Evolutionary conservation across 2,888 invertebrate genomes (phyloP).

Genomic region (Drosophila niveifrons): DNA sequence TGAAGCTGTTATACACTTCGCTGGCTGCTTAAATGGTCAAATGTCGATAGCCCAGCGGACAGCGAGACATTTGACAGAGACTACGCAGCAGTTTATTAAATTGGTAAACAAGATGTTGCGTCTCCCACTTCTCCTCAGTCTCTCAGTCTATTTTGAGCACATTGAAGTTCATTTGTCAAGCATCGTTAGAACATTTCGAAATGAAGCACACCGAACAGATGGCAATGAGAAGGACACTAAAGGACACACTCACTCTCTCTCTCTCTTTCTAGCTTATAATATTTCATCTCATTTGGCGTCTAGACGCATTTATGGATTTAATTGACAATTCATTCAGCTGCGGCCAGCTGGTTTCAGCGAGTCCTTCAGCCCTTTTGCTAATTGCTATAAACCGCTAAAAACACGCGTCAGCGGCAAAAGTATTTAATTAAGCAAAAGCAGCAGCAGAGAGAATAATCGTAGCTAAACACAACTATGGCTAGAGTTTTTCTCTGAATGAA

Average conservation of each 20-base stretch:
- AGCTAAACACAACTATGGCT: slow-evolving; percentile 29
- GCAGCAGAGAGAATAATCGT: slow-evolving; percentile 8
- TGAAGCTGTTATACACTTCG: slow-evolving; percentile 59
- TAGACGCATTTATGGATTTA: slow-evolving; percentile 68
- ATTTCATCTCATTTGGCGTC: slow-evolving; percentile 46
- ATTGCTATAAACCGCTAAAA: slow-evolving; percentile 67
- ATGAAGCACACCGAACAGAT: slow-evolving; percentile 15
- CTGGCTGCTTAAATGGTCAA: slow-evolving; percentile 53
- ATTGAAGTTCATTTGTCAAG: slow-evolving; percentile 60
- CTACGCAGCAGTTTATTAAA: slow-evolving; percentile 73
- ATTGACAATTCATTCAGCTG: slow-evolving; percentile 50
- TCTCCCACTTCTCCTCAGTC: slow-evolving; percentile 1
- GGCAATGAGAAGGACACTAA: slow-evolving; percentile 28
- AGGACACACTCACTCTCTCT: slow-evolving; percentile 17
- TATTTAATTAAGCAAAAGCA: slow-evolving; percentile 58
- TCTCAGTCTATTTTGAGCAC: slow-evolving; percentile 2
- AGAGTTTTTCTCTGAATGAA: slow-evolving; percentile 33
- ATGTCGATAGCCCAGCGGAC: slow-evolving; percentile 27
- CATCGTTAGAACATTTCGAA: slow-evolving; percentile 19
- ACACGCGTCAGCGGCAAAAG: slow-evolving; percentile 46
- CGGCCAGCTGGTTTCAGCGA: slow-evolving; percentile 1
- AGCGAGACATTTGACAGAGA: slow-evolving; percentile 16
- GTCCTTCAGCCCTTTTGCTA: slow-evolving; percentile 44
- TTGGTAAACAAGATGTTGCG: slow-evolving; percentile 59
- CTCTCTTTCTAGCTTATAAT: slow-evolving; percentile 7